These are phyloP conservation scores for Gadus chalcogrammus DNA, from an alignment of 2,113 vertebrate genomes.

Conservation along the genomic window DNA sequence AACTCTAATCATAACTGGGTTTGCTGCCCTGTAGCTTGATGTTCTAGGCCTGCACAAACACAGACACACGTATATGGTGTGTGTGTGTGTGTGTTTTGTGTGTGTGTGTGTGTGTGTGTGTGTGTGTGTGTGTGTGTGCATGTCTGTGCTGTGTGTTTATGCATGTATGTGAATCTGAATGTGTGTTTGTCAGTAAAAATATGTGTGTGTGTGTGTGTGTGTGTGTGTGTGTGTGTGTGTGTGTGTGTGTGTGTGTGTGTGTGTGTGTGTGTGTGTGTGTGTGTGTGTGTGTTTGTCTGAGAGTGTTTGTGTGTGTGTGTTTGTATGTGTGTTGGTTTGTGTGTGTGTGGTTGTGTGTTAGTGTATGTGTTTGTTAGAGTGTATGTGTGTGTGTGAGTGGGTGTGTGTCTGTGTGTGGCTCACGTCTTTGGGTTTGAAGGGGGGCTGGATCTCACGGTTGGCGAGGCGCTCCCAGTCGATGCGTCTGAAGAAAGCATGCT, in stretches of 20 bases:
- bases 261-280: background rate
- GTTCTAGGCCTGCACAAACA: too few relatives aligned
- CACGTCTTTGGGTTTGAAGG: constrained; percentile 98
- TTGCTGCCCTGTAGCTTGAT: too few relatives aligned
- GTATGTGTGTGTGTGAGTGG: background rate
- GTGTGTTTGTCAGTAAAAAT: background rate
- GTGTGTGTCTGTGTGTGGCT: constrained; percentile 43
- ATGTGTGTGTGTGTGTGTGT: too few relatives aligned
- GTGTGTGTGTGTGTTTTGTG: background rate
- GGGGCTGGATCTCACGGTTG: constrained; percentile 91
- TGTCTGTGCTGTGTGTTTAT: background rate
- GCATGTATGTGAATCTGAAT: too few relatives aligned
- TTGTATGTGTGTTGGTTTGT: background rate
- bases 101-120: background rate
- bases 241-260: background rate
- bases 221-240: background rate
- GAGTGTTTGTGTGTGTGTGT: background rate
- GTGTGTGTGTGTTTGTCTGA: background rate
- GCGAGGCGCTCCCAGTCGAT: constrained; percentile 95
- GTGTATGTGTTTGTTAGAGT: background rate
- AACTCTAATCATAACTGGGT: too few relatives aligned
- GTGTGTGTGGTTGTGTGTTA: background rate
- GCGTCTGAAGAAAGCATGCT: constrained; percentile 94
- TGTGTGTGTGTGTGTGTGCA: too few relatives aligned
- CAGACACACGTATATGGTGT: too few relatives aligned